These are phyloP conservation scores for Zaprionus capensis DNA, from an alignment of 1,140 invertebrate species.

Conservation along the genomic window DNA sequence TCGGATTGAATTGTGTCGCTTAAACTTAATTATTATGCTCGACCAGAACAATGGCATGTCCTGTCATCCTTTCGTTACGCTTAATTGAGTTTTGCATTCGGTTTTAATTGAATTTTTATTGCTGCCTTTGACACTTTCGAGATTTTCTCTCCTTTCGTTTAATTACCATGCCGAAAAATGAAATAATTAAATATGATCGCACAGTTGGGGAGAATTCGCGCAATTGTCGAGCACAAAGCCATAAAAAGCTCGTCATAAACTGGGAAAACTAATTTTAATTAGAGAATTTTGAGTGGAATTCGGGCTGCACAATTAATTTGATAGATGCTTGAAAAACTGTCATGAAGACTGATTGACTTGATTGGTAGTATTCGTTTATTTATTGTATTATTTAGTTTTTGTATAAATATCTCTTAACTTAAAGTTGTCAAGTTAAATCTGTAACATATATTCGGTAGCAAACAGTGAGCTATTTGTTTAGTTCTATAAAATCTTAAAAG, in stretches of 20 bases:
- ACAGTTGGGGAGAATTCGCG: neutral
- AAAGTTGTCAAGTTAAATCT: neutral
- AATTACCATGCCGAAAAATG: neutral
- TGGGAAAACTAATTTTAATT: slow-evolving; percentile 4
- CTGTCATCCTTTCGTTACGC: slow-evolving; percentile 5
- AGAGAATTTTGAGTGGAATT: neutral
- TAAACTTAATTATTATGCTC: slow-evolving; percentile 24
- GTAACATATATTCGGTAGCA: neutral
- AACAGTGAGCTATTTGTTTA: too few relatives aligned
- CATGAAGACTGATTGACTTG: neutral
- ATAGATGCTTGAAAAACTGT: neutral
- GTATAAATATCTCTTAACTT: neutral
- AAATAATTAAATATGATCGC: neutral
- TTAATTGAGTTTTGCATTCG: slow-evolving; percentile 39
- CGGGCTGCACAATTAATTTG: neutral
- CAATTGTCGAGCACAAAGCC: neutral
- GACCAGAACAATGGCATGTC: neutral
- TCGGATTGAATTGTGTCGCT: slow-evolving; percentile 10
- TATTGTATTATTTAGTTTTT: neutral
- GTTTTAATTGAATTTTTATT: slow-evolving; percentile 51
- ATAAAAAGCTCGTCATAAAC: slow-evolving; percentile 12
- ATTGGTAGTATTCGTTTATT: neutral
- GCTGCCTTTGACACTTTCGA: slow-evolving; percentile 39
- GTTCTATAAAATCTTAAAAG: too few relatives aligned
- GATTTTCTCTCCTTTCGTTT: neutral